Conservation (phyloP, 2,888 invertebrate genomes). For the Junonia oenone region DNA sequence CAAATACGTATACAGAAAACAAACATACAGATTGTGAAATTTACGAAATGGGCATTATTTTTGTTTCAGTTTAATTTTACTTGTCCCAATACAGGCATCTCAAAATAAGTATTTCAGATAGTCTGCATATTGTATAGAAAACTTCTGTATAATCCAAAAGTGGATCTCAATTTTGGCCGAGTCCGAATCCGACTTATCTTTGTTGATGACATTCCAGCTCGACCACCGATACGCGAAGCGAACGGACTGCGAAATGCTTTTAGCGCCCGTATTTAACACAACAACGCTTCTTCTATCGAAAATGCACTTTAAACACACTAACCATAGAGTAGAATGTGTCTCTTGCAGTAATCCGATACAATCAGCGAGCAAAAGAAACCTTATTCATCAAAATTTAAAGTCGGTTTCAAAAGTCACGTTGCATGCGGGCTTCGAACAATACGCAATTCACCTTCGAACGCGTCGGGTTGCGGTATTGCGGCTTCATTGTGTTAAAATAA, state of each 20-base stretch:
- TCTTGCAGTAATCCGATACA: conserved; percentile 31
- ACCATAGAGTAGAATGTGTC: conserved; percentile 36
- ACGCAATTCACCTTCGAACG: conserved; percentile 79
- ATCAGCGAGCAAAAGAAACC: conserved; percentile 63
- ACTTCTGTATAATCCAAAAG: conserved; percentile 4
- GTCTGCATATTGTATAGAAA: conserved; percentile 1
- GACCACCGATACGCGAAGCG: conserved; percentile 73
- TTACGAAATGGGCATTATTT: background rate
- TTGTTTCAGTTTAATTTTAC: conserved; percentile 6
- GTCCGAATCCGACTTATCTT: conserved; percentile 68
- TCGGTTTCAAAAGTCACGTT: conserved; percentile 69
- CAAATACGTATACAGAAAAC: no score
- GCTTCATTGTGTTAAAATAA: conserved; percentile 77
- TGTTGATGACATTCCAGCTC: conserved; percentile 75
- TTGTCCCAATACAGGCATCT: background rate
- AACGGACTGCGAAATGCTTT: conserved; percentile 77
- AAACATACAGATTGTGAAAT: no score
- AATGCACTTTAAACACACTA: conserved; percentile 34
- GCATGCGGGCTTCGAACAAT: conserved; percentile 75
- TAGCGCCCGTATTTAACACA: conserved; percentile 65
- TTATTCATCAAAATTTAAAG: conserved; percentile 67
- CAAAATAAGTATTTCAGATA: background rate
- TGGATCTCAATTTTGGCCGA: conserved; percentile 32
- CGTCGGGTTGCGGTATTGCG: conserved; percentile 78
- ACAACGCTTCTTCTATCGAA: conserved; percentile 32